Conservation (phyloP, 2,888 invertebrate species). For the Eugnorisma glareosa region DNA sequence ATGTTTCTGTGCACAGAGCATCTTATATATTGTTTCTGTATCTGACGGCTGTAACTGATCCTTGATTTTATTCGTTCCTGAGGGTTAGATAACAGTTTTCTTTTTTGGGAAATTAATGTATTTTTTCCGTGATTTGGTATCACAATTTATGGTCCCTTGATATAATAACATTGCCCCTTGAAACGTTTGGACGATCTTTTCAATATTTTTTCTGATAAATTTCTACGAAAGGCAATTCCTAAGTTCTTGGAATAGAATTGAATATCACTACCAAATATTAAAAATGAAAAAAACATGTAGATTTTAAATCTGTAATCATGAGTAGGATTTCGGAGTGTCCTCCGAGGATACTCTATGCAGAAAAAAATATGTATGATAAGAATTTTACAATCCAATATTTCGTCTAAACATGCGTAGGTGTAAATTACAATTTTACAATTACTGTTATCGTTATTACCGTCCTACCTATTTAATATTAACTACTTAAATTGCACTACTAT, state of each 20-base stretch:
- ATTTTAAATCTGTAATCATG: conserved; percentile 66
- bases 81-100: background rate
- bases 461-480: conserved; percentile 23
- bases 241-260: background rate
- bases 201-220: background rate
- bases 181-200: background rate
- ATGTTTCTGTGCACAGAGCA: no score
- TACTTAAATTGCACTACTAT: conserved; percentile 53
- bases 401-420: conserved; percentile 42
- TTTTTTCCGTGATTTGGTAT: background rate
- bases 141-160: background rate
- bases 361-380: conserved; percentile 28
- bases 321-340: conserved; percentile 39
- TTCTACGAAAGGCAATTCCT: background rate
- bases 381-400: conserved; percentile 52
- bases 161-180: background rate
- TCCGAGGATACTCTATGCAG: conserved; percentile 43
- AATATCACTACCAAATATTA: background rate
- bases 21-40: no score
- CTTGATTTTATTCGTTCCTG: background rate
- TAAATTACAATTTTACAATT: conserved; percentile 59
- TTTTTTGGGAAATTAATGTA: background rate
- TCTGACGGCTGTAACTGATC: no score
- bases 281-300: conserved; percentile 45
- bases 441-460: conserved; percentile 35